A percentile compares a stretch with the other conserved stretches of the same genome.
Conservation (phyloP, 1,140 invertebrate genomes). For the Tachypleus tridentatus region DNA sequence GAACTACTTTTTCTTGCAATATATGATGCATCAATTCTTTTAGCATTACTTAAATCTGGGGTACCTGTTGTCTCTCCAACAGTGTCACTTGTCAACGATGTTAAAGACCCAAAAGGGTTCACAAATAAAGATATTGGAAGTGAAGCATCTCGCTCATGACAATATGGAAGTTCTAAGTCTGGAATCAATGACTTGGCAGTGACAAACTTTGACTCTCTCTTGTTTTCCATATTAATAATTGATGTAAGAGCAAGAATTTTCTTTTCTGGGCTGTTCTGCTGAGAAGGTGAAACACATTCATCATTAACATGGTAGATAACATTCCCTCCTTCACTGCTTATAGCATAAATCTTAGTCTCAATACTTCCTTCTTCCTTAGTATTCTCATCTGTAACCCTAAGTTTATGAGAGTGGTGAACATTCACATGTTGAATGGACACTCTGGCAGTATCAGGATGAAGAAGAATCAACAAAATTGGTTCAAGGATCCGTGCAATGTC, state of each 20-base stretch:
- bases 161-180: slow-evolving; percentile 42
- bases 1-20: slow-evolving; percentile 12
- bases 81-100: slow-evolving; percentile 22
- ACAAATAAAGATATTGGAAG: slow-evolving; percentile 41
- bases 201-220: slow-evolving; percentile 26
- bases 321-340: slow-evolving; percentile 72
- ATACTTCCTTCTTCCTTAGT: slow-evolving; percentile 19
- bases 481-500: slow-evolving; percentile 66
- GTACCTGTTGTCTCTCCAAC: slow-evolving; percentile 7
- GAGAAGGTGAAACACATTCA: slow-evolving; percentile 19
- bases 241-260: slow-evolving; percentile 23
- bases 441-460: slow-evolving; percentile 67
- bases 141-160: slow-evolving; percentile 25
- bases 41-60: slow-evolving; percentile 17
- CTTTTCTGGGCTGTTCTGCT: slow-evolving; percentile 17
- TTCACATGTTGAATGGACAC: slow-evolving; percentile 74
- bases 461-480: slow-evolving; percentile 60
- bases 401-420: slow-evolving; percentile 38
- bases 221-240: slow-evolving; percentile 12
- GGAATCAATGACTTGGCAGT: slow-evolving; percentile 41
- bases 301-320: slow-evolving; percentile 63
- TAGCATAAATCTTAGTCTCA: slow-evolving; percentile 62
- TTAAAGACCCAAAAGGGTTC: slow-evolving; percentile 39
- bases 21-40: slow-evolving; percentile 13
- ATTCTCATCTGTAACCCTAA: slow-evolving; percentile 23